These are phyloP conservation scores for Gnathonemus longibarbis DNA, from an alignment of 2,113 vertebrate species.

Conservation along the genomic window DNA sequence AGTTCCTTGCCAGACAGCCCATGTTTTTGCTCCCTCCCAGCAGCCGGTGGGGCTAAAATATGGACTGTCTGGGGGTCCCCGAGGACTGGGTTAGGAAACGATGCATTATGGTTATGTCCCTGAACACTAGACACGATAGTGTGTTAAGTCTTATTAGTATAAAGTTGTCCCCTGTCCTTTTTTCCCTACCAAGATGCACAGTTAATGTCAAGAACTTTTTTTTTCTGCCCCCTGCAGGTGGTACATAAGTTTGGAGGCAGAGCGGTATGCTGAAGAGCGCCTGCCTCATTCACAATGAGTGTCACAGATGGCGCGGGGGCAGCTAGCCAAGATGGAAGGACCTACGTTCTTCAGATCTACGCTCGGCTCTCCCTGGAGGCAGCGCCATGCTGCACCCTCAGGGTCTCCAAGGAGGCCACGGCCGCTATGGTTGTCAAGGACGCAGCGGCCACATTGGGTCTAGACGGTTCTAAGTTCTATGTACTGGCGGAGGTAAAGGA, in stretches of 20 bases:
- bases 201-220: neutral
- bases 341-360: constrained; percentile 84
- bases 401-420: constrained; percentile 79
- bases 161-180: neutral
- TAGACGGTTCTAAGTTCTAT: constrained; percentile 73
- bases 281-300: constrained; percentile 83
- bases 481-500: constrained; percentile 94
- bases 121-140: neutral
- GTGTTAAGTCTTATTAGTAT: neutral
- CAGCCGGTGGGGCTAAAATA: neutral
- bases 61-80: neutral
- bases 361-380: constrained; percentile 65
- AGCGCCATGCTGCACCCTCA: constrained; percentile 67
- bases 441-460: constrained; percentile 59
- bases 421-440: constrained; percentile 78
- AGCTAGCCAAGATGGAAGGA: constrained; percentile 62
- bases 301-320: constrained; percentile 72
- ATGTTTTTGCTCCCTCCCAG: neutral
- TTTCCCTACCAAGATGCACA: neutral
- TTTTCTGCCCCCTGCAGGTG: constrained; percentile 50
- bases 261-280: constrained; percentile 76
- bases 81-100: neutral
- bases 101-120: neutral
- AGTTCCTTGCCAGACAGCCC: neutral
- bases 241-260: constrained; percentile 51